A percentile compares a stretch with the other conserved stretches of the same genome.
Conservation (phyloP, 2,888 invertebrate species). For the Aproaerema taeniolella region DNA sequence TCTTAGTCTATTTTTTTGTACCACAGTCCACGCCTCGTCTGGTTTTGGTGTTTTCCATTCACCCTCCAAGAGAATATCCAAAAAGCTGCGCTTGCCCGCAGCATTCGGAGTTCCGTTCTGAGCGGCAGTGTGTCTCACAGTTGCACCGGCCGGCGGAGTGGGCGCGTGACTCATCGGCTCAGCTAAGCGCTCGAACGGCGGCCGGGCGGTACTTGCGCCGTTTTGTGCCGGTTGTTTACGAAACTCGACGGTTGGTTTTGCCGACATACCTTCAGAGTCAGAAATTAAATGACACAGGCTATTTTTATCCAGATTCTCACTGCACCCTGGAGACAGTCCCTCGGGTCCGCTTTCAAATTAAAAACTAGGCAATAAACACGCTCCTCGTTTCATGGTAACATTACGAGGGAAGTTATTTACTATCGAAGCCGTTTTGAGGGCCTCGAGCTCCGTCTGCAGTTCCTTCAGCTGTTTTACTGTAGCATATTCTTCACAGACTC, state of each 20-base stretch:
- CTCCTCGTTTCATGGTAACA: background rate
- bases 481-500: constrained; percentile 10
- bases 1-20: constrained; percentile 4
- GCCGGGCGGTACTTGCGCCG: background rate
- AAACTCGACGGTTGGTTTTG: background rate
- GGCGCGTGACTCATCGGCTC: background rate
- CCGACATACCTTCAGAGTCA: background rate
- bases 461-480: constrained; percentile 8
- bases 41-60: background rate
- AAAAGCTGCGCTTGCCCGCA: background rate
- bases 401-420: constrained; percentile 5
- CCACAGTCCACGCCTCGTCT: background rate
- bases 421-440: constrained; percentile 5
- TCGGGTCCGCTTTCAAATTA: background rate
- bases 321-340: background rate
- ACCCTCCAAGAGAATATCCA: no score
- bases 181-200: background rate
- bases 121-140: background rate
- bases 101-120: background rate
- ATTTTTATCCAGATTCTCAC: background rate
- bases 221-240: background rate
- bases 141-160: background rate
- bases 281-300: background rate
- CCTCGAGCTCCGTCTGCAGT: constrained; percentile 9
- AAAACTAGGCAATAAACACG: background rate